Conservation (phyloP, 2,113 vertebrate genomes). For the Eidolon helvum region DNA sequence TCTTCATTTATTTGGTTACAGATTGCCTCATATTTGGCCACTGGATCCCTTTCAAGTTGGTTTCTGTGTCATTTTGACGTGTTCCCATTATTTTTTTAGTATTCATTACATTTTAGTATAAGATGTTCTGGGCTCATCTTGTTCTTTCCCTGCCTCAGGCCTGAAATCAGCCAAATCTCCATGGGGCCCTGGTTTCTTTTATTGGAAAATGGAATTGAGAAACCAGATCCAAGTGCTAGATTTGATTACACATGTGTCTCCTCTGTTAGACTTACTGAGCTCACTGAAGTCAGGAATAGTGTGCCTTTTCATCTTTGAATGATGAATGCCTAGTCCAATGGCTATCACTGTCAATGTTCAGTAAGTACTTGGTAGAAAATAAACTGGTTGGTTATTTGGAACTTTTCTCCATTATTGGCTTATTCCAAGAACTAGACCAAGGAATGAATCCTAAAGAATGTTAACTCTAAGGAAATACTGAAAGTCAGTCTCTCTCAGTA, state of each 20-base stretch:
- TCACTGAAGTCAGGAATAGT: not conserved
- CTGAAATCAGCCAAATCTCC: not conserved
- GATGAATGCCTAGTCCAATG: not conserved
- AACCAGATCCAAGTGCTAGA: not conserved
- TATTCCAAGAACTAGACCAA: not conserved
- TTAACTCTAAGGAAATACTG: not conserved
- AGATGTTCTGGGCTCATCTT: not conserved
- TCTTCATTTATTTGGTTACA: not conserved
- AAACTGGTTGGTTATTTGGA: not conserved
- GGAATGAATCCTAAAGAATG: not conserved
- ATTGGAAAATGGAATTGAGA: not conserved
- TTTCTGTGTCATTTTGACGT: not conserved
- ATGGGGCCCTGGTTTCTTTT: not conserved
- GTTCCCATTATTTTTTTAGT: not conserved
- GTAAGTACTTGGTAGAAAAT: not conserved
- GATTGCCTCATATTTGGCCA: not conserved
- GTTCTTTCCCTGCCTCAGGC: not conserved
- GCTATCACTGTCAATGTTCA: not conserved
- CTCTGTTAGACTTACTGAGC: not conserved
- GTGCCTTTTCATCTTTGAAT: constrained; percentile 4
- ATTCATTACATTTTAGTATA: not conserved
- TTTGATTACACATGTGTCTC: not conserved
- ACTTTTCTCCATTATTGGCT: not conserved
- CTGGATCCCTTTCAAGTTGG: not conserved
- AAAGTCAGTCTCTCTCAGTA: not conserved